These are phyloP conservation scores for Campylorhamphus procurvoides DNA, from an alignment of 2,113 vertebrate genomes.

Conservation along the genomic window DNA sequence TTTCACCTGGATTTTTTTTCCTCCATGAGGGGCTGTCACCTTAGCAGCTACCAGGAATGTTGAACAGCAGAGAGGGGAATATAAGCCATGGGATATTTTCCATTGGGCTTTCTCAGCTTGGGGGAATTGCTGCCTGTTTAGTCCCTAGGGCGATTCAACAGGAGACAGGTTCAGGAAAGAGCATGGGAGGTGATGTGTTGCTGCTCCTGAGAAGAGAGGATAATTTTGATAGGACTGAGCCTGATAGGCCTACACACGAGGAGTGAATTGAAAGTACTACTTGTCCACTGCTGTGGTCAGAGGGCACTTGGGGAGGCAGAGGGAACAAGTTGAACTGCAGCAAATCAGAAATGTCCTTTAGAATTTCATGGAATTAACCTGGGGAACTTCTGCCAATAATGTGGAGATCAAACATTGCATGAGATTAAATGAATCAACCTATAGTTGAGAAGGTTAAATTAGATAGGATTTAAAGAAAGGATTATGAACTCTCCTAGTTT, in stretches of 20 bases:
- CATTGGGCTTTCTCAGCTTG: neutral
- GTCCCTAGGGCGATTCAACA: neutral
- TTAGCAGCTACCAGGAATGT: neutral
- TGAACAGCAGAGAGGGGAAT: neutral
- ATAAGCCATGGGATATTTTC: neutral
- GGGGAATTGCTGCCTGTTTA: neutral
- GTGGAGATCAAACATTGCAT: neutral
- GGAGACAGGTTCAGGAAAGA: neutral
- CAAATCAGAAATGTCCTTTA: neutral
- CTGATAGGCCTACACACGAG: neutral
- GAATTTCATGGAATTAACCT: neutral
- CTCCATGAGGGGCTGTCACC: neutral
- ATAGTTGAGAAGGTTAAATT: conserved; percentile 50
- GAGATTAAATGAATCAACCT: conserved; percentile 55
- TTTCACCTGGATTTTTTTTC: neutral
- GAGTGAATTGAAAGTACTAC: neutral
- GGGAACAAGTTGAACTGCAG: neutral
- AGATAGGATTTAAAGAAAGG: conserved; percentile 36
- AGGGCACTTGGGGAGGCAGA: neutral
- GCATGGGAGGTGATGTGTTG: neutral
- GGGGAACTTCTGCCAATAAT: neutral
- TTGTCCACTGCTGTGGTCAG: neutral
- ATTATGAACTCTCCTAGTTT: conserved; percentile 22
- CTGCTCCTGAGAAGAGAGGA: neutral
- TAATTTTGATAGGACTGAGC: neutral